Evolutionary conservation across 2,113 vertebrate species (phyloP), one percentile per base, ranked within the genome.

Genomic region (Cavia aperea): DNA sequence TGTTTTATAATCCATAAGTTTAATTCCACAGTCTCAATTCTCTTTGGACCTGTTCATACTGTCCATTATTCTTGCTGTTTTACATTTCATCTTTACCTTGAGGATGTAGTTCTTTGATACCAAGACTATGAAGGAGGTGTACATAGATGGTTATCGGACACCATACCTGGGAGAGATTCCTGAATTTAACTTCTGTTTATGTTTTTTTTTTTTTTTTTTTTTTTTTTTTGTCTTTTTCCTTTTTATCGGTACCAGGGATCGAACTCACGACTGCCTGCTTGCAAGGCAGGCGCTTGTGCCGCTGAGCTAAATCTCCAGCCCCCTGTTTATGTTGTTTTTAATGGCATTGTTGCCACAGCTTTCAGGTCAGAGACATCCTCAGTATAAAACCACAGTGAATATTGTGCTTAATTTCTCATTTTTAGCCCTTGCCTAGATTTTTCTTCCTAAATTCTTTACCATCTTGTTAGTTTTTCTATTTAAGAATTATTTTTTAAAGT

Each of bases 361-460:
- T 86, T 93, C n/a, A 73, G 36, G 58, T 78, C 79, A 82, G 26
- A 85, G 78, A 93, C 72, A 88, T 43, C n/a, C 23, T 93, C 43
- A 75, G 46, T 15, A 54, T 65, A 78, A 85, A 94, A 88, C 66
- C 51, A 87, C 7, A 85, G 66, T 92, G 89, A 75, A 66, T 86
- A 49, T 82, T 88, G 62, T 33, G 14, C 46, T 93, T 87, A n/a
- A 81, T 92, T 94, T 95, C n/a, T 88, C 29, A 5, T 91, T 92
- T 86, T 88, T 33, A 75, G 72, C 81, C 5, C 83, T 89, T 29
- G 56, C 66, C 46, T 86, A 68, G 81, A n/a, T 81, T 94, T 86
- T 72, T 94, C 86, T 73, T 19, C 62, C 43, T 7, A 66, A 5
- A 66, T 86, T 83, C 43, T 92, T 93, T 79, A 70, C 39, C 58